These are phyloP conservation scores for Rhegmatorhina hoffmannsi DNA, from an alignment of 2,113 vertebrate genomes.

Conservation along the genomic window DNA sequence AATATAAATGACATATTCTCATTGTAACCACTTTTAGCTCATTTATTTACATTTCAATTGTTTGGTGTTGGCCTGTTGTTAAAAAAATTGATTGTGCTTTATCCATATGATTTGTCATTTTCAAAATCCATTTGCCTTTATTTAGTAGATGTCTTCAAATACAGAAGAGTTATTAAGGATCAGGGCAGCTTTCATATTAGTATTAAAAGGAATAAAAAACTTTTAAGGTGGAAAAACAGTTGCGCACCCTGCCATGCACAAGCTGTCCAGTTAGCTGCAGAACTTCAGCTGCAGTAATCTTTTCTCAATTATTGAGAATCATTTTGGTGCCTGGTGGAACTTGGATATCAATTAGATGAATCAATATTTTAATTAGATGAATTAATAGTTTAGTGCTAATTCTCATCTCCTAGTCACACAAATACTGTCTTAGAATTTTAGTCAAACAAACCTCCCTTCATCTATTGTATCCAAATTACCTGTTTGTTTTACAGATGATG, in stretches of 20 bases:
- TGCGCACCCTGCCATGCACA: background rate
- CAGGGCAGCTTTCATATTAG: background rate
- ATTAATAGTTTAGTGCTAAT: background rate
- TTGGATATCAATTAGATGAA: background rate
- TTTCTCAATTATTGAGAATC: background rate
- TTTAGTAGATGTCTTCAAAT: background rate
- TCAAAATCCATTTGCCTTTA: background rate
- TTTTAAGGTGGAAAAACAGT: background rate
- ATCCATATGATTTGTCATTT: background rate
- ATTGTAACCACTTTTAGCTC: background rate
- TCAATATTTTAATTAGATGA: background rate
- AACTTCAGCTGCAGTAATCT: background rate
- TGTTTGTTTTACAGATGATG: background rate
- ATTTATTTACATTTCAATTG: background rate
- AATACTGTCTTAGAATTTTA: background rate
- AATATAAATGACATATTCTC: background rate
- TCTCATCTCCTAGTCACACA: background rate
- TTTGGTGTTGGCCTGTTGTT: background rate
- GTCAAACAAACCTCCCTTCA: background rate
- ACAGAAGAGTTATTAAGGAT: background rate
- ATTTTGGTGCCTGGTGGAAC: background rate
- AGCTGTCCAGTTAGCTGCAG: background rate
- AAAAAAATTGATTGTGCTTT: background rate
- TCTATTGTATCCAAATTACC: background rate
- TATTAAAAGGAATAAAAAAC: background rate